phyloP scores from a whole-genome alignment of 2,113 vertebrate species.

The Apteryx mantelli region DNA sequence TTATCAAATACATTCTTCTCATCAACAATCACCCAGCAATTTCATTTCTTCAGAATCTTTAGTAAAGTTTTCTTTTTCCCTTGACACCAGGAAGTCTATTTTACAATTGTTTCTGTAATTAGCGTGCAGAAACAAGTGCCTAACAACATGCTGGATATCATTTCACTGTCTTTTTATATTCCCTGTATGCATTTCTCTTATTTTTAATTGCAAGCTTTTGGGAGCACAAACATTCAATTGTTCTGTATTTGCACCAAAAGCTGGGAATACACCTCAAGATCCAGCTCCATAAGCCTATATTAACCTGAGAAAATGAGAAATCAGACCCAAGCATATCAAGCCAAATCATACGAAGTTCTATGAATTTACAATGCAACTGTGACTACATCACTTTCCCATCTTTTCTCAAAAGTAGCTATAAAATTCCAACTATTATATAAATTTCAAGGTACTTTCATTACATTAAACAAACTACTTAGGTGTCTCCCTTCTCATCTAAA shows the following conservation, averaged over 20 bases:
- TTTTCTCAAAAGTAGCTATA: not conserved
- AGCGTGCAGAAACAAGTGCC: not conserved
- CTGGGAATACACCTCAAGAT: not conserved
- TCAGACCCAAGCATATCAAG: not conserved
- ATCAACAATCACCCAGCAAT: not conserved
- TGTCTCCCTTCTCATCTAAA: not conserved
- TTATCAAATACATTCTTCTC: not conserved
- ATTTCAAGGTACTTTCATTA: not conserved
- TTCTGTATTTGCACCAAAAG: not conserved
- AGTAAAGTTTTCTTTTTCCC: not conserved
- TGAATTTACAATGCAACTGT: not conserved
- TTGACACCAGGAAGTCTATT: not conserved
- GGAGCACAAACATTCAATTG: accelerated
- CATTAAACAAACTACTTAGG: not conserved
- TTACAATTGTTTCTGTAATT: not conserved
- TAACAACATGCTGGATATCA: not conserved
- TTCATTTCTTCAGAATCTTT: not conserved
- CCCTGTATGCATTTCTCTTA: not conserved
- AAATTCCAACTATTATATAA: not conserved
- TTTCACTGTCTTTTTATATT: not conserved
- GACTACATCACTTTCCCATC: not conserved
- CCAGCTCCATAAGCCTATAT: not conserved
- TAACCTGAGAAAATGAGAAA: not conserved
- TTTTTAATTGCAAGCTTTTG: not conserved
- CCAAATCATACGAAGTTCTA: not conserved